These are phyloP conservation scores for Heliconius hermathena DNA, from an alignment of 1,140 invertebrate genomes.

Conservation along the genomic window DNA sequence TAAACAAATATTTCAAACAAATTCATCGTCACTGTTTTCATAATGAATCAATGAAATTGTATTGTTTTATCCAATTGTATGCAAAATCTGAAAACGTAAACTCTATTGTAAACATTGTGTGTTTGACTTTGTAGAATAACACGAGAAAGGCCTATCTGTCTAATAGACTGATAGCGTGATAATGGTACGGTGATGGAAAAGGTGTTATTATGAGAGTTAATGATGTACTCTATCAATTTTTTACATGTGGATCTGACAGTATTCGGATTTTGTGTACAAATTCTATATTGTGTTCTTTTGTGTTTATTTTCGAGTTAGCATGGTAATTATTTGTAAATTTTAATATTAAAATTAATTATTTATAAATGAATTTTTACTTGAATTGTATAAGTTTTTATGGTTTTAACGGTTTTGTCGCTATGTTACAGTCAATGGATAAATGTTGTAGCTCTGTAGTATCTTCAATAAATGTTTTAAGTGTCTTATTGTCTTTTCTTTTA, in stretches of 20 bases:
- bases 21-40: no score
- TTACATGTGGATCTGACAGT: not conserved
- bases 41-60: not conserved
- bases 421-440: not conserved
- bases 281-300: not conserved
- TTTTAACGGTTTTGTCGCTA: not conserved
- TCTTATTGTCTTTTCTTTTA: not conserved
- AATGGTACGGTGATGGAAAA: not conserved
- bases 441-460: conserved; percentile 6
- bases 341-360: not conserved
- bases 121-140: not conserved
- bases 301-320: not conserved
- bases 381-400: conserved; percentile 1
- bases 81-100: not conserved
- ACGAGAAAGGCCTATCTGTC: not conserved
- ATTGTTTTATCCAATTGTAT: not conserved
- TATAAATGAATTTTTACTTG: not conserved
- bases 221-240: not conserved
- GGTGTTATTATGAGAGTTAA: not conserved
- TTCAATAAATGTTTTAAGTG: conserved; percentile 28
- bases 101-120: not conserved
- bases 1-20: no score
- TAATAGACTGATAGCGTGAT: not conserved
- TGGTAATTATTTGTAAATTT: not conserved
- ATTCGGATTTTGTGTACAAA: conserved; percentile 2